Conservation (phyloP, 2,113 vertebrate genomes). For the Pteropus alecto region DNA sequence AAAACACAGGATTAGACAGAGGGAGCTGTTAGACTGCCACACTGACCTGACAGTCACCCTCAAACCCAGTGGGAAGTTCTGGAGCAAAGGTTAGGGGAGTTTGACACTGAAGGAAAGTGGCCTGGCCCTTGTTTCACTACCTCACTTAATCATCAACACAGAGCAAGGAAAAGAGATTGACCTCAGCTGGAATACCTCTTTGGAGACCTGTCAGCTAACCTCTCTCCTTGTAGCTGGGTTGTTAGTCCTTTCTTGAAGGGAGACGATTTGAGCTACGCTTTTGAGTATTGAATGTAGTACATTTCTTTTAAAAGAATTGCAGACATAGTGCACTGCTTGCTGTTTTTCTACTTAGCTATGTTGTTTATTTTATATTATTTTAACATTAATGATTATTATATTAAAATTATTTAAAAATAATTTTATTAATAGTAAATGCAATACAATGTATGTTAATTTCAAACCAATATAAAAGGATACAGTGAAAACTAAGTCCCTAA, state of each 20-base stretch:
- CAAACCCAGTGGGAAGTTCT: background rate
- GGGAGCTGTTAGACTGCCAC: background rate
- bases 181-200: background rate
- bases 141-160: background rate
- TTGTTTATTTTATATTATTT: background rate
- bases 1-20: background rate
- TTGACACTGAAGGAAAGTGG: rapidly evolving
- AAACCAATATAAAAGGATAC: background rate
- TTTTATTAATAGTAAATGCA: background rate
- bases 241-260: background rate
- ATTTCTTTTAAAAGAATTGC: background rate
- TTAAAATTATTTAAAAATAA: background rate
- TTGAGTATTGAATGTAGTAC: background rate
- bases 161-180: background rate
- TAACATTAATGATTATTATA: background rate
- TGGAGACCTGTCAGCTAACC: background rate
- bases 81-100: background rate
- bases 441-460: background rate
- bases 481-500: background rate
- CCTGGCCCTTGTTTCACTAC: background rate
- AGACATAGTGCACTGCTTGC: background rate
- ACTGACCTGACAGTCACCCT: background rate
- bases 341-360: background rate
- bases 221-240: background rate
- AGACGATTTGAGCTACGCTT: background rate